Conservation (phyloP, 2,888 invertebrate species). For the Eueremaeus valkanovi region DNA sequence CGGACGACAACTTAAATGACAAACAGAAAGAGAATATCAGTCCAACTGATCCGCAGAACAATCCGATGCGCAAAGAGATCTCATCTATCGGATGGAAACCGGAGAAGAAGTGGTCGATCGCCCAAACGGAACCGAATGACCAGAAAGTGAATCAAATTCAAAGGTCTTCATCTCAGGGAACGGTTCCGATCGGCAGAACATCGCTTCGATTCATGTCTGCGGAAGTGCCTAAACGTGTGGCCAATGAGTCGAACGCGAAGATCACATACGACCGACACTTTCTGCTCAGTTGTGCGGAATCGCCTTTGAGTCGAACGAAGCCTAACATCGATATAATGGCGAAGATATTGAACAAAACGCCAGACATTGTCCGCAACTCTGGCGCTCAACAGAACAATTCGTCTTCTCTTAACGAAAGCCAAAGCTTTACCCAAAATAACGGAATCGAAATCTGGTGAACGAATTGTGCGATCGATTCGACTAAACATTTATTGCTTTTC, state of each 20-base stretch:
- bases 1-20: neutral
- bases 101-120: too few relatives aligned
- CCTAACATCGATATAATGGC: neutral
- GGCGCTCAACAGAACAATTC: neutral
- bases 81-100: too few relatives aligned
- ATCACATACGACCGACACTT: conserved; percentile 45
- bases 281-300: conserved; percentile 43
- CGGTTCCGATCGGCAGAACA: conserved; percentile 24
- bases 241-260: neutral
- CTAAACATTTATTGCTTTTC: too few relatives aligned
- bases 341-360: neutral
- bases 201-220: neutral
- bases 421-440: neutral
- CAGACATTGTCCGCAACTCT: conserved; percentile 5
- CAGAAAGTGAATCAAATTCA: neutral
- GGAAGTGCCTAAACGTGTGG: neutral
- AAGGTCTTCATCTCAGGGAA: conserved; percentile 37
- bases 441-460: too few relatives aligned
- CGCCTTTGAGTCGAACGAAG: conserved; percentile 5
- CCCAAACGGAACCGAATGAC: neutral
- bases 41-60: neutral
- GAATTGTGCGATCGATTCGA: too few relatives aligned
- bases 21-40: neutral
- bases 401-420: neutral
- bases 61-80: neutral